Percentiles rank a stretch among this genome's conserved stretches.
These are phyloP conservation scores for Brachypalpus laphriformis DNA, from an alignment of 2,888 invertebrate genomes.

Conservation along the genomic window DNA sequence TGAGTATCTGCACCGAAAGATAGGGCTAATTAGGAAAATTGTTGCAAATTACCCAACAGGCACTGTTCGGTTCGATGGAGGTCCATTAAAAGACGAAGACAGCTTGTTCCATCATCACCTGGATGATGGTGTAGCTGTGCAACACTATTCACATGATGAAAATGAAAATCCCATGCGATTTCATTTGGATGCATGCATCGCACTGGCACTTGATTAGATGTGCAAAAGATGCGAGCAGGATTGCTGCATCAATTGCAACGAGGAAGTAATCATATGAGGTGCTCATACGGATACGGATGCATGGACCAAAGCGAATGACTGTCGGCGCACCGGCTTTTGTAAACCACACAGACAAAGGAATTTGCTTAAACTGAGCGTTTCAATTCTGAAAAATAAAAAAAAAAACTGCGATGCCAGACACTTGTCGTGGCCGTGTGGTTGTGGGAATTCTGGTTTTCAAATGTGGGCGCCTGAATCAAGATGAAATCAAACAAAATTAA, in stretches of 20 bases:
- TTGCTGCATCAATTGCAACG: slow-evolving; percentile 53
- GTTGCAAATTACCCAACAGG: slow-evolving; percentile 59
- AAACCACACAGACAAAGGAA: not conserved
- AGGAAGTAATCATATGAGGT: slow-evolving; percentile 64
- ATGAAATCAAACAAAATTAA: slow-evolving; percentile 23
- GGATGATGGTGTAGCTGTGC: not conserved
- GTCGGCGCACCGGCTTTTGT: slow-evolving; percentile 18
- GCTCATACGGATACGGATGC: slow-evolving; percentile 68
- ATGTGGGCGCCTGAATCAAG: not conserved
- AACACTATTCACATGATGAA: slow-evolving; percentile 26
- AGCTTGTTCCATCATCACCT: slow-evolving; percentile 56
- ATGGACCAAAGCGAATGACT: slow-evolving; percentile 32
- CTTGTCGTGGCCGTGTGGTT: not conserved
- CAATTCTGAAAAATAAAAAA: too few relatives aligned
- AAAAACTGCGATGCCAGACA: not conserved
- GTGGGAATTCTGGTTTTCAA: not conserved
- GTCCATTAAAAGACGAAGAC: slow-evolving; percentile 27
- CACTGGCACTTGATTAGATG: slow-evolving; percentile 29
- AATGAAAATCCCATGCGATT: slow-evolving; percentile 44
- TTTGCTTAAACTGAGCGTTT: not conserved
- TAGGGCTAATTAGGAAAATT: slow-evolving; percentile 70
- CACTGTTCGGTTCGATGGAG: slow-evolving; percentile 19
- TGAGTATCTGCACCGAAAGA: slow-evolving; percentile 45
- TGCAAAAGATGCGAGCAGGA: slow-evolving; percentile 15
- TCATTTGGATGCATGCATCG: slow-evolving; percentile 35